Conservation (phyloP, 2,888 invertebrate genomes). For the Stratiomys singularior region DNA sequence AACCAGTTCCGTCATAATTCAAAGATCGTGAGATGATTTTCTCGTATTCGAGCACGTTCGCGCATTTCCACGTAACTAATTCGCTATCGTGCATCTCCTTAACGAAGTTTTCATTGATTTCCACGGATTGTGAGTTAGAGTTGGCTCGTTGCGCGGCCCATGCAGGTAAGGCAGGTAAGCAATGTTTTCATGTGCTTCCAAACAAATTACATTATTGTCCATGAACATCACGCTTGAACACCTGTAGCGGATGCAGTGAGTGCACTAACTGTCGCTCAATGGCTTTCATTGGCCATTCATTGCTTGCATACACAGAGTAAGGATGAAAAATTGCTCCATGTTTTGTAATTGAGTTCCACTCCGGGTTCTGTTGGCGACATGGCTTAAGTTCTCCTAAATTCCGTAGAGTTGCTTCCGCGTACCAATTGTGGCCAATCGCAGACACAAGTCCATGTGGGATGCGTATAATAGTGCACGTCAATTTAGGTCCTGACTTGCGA, state of each 20-base stretch:
- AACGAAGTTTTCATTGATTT: background rate
- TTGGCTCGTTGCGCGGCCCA: background rate
- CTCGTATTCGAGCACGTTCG: conserved; percentile 27
- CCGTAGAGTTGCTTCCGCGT: no score
- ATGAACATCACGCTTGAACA: background rate
- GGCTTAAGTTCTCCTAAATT: no score
- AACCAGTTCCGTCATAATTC: conserved; percentile 45
- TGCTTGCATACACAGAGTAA: no score
- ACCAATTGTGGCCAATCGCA: no score
- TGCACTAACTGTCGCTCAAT: no score
- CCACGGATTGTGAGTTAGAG: background rate
- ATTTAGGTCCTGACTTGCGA: no score
- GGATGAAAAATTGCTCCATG: no score
- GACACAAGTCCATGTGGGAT: no score
- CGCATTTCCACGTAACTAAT: conserved; percentile 19
- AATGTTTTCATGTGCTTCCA: background rate
- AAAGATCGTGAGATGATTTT: conserved; percentile 47
- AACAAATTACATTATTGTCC: conserved; percentile 24
- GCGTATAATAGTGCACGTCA: no score
- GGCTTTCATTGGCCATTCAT: no score
- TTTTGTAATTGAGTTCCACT: no score
- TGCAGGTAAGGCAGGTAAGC: background rate
- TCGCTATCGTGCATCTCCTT: conserved; percentile 28
- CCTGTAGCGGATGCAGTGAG: background rate
- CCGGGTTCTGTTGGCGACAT: no score